A percentile compares a stretch with the other conserved stretches of the same genome.
Conservation (phyloP, 2,888 invertebrate species). For the Zaprionus bogoriensis region DNA sequence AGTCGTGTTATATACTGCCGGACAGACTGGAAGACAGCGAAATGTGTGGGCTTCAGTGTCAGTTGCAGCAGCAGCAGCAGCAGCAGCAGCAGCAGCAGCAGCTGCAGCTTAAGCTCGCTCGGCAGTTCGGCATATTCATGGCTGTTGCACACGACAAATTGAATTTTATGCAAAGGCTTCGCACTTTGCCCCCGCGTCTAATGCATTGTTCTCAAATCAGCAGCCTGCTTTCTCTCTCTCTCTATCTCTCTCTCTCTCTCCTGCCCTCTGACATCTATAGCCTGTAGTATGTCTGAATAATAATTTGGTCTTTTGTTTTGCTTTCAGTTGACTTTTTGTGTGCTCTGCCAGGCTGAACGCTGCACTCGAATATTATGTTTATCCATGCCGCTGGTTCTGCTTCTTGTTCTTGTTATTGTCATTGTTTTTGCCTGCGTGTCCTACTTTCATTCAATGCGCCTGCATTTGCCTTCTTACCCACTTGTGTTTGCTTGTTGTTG, state of each 20-base stretch:
- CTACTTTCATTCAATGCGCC: slow-evolving; percentile 56
- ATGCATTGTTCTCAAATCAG: slow-evolving; percentile 29
- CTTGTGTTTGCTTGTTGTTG: slow-evolving; percentile 2
- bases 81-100: slow-evolving; percentile 20
- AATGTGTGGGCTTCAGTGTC: slow-evolving; percentile 52
- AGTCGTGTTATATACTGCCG: slow-evolving; percentile 26
- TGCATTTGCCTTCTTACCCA: slow-evolving; percentile 23
- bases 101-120: slow-evolving; percentile 53
- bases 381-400: slow-evolving; percentile 60
- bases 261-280: slow-evolving; percentile 45
- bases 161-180: slow-evolving; percentile 76
- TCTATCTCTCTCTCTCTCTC: not conserved
- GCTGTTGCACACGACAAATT: slow-evolving; percentile 78
- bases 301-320: slow-evolving; percentile 70
- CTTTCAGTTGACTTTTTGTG: slow-evolving; percentile 34
- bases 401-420: slow-evolving; percentile 17
- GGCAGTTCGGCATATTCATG: slow-evolving; percentile 75
- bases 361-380: slow-evolving; percentile 47
- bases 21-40: slow-evolving; percentile 47
- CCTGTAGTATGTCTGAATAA: slow-evolving; percentile 56
- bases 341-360: slow-evolving; percentile 10
- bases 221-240: not conserved
- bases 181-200: slow-evolving; percentile 21
- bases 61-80: slow-evolving; percentile 21
- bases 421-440: slow-evolving; percentile 42